These are phyloP conservation scores for Drosophila insularis DNA, from an alignment of 1,140 invertebrate species.

Conservation along the genomic window DNA sequence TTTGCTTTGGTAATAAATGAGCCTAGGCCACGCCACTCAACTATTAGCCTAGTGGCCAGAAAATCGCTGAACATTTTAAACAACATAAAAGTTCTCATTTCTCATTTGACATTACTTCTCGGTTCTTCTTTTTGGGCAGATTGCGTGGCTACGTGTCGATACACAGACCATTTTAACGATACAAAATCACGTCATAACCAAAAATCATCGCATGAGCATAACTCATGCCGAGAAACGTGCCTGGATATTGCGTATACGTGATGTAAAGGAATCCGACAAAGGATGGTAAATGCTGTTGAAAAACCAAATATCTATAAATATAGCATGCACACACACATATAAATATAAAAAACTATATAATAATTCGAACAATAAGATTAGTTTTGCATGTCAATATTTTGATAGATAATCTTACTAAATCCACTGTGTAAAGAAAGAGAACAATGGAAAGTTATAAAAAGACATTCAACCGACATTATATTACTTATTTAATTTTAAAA, in stretches of 20 bases:
- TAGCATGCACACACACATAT: neutral
- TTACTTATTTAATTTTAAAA: too few species aligned
- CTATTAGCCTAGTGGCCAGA: constrained; percentile 59
- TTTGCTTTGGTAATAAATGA: constrained; percentile 62
- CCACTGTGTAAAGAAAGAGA: neutral
- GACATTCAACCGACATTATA: neutral
- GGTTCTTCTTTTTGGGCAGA: constrained; percentile 84
- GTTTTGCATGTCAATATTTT: constrained; percentile 17
- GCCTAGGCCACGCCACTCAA: constrained; percentile 57
- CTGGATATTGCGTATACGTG: constrained; percentile 92
- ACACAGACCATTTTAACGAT: constrained; percentile 96
- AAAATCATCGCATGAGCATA: constrained; percentile 93
- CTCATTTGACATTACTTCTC: constrained; percentile 24
- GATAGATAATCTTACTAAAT: neutral
- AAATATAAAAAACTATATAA: constrained; percentile 1
- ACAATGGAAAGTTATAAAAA: neutral
- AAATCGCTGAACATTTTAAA: constrained; percentile 68
- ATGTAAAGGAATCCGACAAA: constrained; percentile 90
- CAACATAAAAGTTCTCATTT: constrained; percentile 48
- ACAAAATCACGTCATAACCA: constrained; percentile 93
- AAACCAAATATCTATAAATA: neutral
- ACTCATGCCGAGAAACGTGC: constrained; percentile 93
- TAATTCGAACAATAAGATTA: constrained; percentile 1
- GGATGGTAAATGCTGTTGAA: constrained; percentile 85
- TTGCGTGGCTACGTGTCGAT: constrained; percentile 95